Evolutionary conservation across 1,140 invertebrate genomes (phyloP), one percentile per base, ranked within the genome.

Genomic region (Drosophila ogumai): DNA sequence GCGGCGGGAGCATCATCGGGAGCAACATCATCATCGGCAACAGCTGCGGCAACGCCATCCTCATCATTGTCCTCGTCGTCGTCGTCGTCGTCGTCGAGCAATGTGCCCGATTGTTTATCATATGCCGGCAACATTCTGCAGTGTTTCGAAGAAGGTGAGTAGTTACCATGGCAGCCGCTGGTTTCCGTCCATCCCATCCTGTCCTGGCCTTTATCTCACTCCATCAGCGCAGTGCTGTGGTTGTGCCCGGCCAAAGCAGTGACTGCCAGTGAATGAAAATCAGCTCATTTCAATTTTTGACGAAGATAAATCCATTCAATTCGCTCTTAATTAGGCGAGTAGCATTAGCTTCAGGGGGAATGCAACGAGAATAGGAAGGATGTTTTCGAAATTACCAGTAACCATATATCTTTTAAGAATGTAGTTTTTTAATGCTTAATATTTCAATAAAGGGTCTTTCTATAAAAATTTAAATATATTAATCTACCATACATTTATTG

Each of bases 61-160:
- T 57, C 44, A 73, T 67, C 64, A 46, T 41, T 46, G 43, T 54
- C 46, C 8, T 28, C 49, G 17, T 32, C 60, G 32, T 60, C 68
- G 25, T 58, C 61, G 50, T 65, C 57, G 36, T 57, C 46, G 61
- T 61, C 68, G 46, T 34, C 60, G 44, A 59, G 75, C 60, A 81
- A 67, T 81, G 75, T 71, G 66, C 85, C 91, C 25, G 91, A 94
- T 46, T 97, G 96, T 92, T 94, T 96, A 32, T 95, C 96, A 6
- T 97, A 96, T 92, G 95, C 97, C 63, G 96, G 96, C 41, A 97
- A 97, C 91, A 96, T 97, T 75, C 94, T 96, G 28, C 95, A 96
- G 92, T 97, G 97, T 92, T 96, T 97, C 81, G 96, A 97, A 92
- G 96, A 97, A 94, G 96, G 96, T 96, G 38, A 91, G 87, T 85